Conservation (phyloP, 2,888 invertebrate species). For the Calameuta idolon region DNA sequence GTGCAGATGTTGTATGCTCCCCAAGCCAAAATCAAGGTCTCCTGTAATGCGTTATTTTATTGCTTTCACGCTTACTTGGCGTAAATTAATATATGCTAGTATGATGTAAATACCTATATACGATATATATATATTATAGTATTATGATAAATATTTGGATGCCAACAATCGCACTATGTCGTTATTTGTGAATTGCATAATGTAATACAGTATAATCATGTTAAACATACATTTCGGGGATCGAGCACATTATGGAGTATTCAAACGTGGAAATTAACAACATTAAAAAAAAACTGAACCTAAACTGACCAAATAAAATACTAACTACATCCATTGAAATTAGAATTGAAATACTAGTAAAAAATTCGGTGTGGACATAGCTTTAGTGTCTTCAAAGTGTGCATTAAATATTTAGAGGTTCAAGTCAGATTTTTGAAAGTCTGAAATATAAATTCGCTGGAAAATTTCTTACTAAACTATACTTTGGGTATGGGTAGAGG, state of each 20-base stretch:
- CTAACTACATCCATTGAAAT: not conserved
- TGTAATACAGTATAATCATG: no score
- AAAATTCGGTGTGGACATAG: not conserved
- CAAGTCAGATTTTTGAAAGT: not conserved
- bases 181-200: no score
- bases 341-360: not conserved
- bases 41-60: not conserved
- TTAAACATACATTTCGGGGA: no score
- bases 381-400: not conserved
- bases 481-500: not conserved
- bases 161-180: no score
- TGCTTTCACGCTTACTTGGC: not conserved
- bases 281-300: not conserved
- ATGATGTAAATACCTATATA: not conserved
- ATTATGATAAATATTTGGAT: no score
- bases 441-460: not conserved
- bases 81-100: not conserved
- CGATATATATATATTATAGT: no score
- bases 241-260: no score
- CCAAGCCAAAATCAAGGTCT: not conserved
- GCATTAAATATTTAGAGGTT: not conserved
- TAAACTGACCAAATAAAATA: not conserved
- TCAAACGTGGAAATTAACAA: not conserved
- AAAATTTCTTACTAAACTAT: not conserved
- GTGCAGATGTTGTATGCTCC: not conserved